phyloP scores from a whole-genome alignment of 2,797 vertebrate genomes.

The Eulemur albifrons region DNA sequence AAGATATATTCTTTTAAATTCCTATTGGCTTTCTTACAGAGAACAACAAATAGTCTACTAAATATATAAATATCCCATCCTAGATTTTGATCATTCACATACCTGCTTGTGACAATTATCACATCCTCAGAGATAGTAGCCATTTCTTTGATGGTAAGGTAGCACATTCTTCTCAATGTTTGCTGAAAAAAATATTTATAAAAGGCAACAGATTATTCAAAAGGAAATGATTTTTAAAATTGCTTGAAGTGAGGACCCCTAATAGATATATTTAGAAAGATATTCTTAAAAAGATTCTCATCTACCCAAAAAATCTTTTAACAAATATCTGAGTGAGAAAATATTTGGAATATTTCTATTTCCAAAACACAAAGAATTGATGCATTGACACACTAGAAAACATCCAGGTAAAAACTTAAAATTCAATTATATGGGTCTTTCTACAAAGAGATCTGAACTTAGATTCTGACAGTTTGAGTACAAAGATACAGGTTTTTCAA shows the following conservation, averaged over 20 bases:
- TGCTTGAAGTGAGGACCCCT: neutral
- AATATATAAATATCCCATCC: neutral
- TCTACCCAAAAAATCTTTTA: neutral
- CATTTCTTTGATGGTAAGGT: constrained; percentile 99
- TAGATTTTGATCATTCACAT: neutral
- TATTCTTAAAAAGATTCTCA: constrained; percentile 35
- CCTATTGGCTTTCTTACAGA: neutral
- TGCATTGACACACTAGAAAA: neutral
- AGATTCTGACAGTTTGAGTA: neutral
- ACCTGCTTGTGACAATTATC: constrained; percentile 99
- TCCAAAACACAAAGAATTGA: constrained; percentile 18
- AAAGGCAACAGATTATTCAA: constrained; percentile 57
- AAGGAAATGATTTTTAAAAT: constrained; percentile 21
- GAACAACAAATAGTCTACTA: constrained; percentile 16
- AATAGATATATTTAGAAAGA: constrained; percentile 18
- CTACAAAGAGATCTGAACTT: neutral
- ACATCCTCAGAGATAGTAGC: constrained; percentile 99
- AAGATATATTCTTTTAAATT: constrained; percentile 10
- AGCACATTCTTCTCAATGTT: constrained; percentile 98
- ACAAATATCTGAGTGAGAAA: constrained; percentile 17
- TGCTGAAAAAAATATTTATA: constrained; percentile 86
- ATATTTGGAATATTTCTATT: constrained; percentile 16
- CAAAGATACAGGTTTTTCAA: neutral
- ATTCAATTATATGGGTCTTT: neutral
- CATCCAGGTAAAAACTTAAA: constrained; percentile 16